These are phyloP conservation scores for Drosophila niveifrons DNA, from an alignment of 2,888 invertebrate genomes.

Conservation along the genomic window DNA sequence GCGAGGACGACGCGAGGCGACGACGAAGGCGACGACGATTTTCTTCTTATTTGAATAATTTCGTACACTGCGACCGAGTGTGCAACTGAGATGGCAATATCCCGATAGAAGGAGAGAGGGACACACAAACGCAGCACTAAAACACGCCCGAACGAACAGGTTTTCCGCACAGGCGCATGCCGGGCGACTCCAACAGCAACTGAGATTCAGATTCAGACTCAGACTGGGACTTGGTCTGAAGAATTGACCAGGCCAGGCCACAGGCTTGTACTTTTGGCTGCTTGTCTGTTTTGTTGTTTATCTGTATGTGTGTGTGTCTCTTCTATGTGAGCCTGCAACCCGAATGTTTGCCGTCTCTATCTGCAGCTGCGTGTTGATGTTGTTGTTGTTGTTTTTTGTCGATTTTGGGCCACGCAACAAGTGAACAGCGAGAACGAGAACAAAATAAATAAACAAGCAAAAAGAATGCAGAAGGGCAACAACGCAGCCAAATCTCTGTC, in stretches of 20 bases:
- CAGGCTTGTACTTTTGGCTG: conserved; percentile 23
- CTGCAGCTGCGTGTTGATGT: conserved; percentile 49
- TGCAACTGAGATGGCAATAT: neutral
- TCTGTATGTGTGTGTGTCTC: conserved; percentile 43
- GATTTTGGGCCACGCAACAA: conserved; percentile 63
- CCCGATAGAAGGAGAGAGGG: conserved; percentile 6
- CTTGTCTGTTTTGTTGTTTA: conserved; percentile 2
- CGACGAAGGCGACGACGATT: conserved; percentile 43
- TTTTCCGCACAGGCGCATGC: conserved; percentile 71
- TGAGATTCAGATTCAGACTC: neutral
- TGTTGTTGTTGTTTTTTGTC: conserved; percentile 18
- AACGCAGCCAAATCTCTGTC: conserved; percentile 41
- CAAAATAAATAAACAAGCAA: conserved; percentile 64
- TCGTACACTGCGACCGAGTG: conserved; percentile 49
- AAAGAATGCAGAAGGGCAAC: conserved; percentile 76
- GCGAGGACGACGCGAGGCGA: conserved; percentile 53
- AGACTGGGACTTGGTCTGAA: conserved; percentile 16
- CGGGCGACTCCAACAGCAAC: conserved; percentile 25
- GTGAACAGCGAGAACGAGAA: conserved; percentile 57
- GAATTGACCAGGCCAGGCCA: conserved; percentile 36
- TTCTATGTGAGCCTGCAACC: conserved; percentile 57
- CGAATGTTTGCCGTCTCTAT: conserved; percentile 24
- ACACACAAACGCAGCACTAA: conserved; percentile 57
- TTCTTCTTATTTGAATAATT: conserved; percentile 79
- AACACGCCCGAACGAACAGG: conserved; percentile 72